Evolutionary conservation across 1,140 invertebrate genomes (phyloP), one percentile per base, ranked within the genome.

Genomic region (Polypedilum pembai): DNA sequence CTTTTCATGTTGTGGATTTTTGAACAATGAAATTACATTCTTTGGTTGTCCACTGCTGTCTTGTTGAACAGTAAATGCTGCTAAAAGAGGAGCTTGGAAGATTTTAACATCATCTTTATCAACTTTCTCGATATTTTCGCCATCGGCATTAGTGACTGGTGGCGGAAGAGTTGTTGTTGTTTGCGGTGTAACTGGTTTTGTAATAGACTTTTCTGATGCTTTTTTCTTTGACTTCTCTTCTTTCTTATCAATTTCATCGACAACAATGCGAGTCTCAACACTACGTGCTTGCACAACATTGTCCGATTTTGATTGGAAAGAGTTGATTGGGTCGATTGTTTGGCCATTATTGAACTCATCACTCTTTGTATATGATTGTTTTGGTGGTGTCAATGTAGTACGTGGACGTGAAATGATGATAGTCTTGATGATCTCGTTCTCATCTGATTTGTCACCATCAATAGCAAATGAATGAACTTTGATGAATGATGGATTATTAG

Each of bases 1-100:
- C 15, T 74, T 76, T 73, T 40, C 20, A 5, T 40, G 0, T 5
- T 33, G 21, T 40, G 73, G 73, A 69, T 66, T 74, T 75, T 41
- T 75, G 74, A 18, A 74, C 66, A 41, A 76, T 75, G 92, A 91
- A 74, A 92, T 88, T 1, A 93, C 89, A 79, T 88, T 91, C 76
- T 90, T 89, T 0, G 91, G 90, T 17, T 89, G 78, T 0, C 92
- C 92, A 40, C 85, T 84, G 73, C 89, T 89, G 78, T 94, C 91
- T 80, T 93, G 89, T 77, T 93, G 90, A 1, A 94, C 90, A 0
- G 92, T 93, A 77, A 94, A 94, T 0, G 92, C 91, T 1, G 91
- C 90, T 0, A 93, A 89, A 40, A 94, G 78, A 0, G 92, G 91
- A 5, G 91, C 91, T 76, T 88, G 87, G 78, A 90, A 91, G 73